Evolutionary conservation across 2,113 vertebrate species (phyloP).

Genomic region (Tinamus guttatus): DNA sequence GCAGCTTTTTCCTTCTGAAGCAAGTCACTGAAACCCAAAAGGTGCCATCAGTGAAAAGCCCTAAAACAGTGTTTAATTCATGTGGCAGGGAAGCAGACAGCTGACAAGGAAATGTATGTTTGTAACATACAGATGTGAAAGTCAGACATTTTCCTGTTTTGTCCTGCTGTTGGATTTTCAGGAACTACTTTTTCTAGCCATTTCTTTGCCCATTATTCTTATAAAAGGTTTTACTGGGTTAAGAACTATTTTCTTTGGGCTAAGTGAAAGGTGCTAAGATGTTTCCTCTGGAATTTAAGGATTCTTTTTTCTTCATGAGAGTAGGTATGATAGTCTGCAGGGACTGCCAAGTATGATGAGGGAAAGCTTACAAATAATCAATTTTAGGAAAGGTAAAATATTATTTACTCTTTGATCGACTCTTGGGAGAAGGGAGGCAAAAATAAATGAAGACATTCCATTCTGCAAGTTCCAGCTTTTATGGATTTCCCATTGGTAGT

Average conservation of each 20-base stretch:
- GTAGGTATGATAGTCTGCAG: conserved; percentile 43
- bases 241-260: conserved; percentile 74
- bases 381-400: conserved; percentile 10
- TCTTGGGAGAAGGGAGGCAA: neutral
- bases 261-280: conserved; percentile 59
- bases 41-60: neutral
- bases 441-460: conserved; percentile 33
- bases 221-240: conserved; percentile 76
- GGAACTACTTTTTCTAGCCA: conserved; percentile 76
- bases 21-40: neutral
- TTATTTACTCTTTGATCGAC: conserved; percentile 41
- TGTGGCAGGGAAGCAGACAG: conserved; percentile 15
- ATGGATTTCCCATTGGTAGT: conserved; percentile 49
- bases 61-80: conserved; percentile 45
- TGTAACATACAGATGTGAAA: conserved; percentile 73
- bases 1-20: neutral
- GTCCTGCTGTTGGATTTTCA: conserved; percentile 70
- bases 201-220: conserved; percentile 74
- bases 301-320: neutral
- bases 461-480: neutral
- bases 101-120: conserved; percentile 59
- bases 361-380: conserved; percentile 50
- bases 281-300: conserved; percentile 70
- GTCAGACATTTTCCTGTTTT: conserved; percentile 75
- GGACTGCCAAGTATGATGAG: conserved; percentile 25